Evolutionary conservation across 2,797 vertebrate species (phyloP).

Genomic region (Sparus aurata): DNA sequence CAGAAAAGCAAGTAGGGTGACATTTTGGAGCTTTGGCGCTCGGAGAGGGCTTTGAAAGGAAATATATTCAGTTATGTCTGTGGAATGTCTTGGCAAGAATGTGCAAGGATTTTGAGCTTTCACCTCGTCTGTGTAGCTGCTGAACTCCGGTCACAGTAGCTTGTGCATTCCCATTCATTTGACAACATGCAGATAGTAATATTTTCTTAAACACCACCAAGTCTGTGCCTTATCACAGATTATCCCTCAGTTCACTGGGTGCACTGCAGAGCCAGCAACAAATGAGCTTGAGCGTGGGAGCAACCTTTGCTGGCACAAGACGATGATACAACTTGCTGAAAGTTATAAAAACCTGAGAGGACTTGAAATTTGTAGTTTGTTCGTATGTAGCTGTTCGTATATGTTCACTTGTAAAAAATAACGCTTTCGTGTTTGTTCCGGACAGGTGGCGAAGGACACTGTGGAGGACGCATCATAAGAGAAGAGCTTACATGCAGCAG

Average conservation of each 20-base stretch:
- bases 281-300: background rate
- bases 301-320: background rate
- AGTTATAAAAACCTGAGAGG: background rate
- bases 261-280: slow-evolving; percentile 1
- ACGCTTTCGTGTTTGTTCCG: slow-evolving; percentile 22
- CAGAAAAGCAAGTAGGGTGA: slow-evolving; percentile 61
- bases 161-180: slow-evolving; percentile 43
- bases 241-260: background rate
- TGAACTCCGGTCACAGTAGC: slow-evolving; percentile 37
- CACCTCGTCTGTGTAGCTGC: slow-evolving; percentile 50
- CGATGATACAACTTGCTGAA: background rate
- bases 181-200: slow-evolving; percentile 32
- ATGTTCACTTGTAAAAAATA: slow-evolving; percentile 25
- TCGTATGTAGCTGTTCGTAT: too few relatives aligned
- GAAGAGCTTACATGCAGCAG: background rate
- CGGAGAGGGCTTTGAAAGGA: slow-evolving; percentile 61
- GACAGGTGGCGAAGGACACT: slow-evolving; percentile 25
- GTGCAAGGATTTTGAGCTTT: slow-evolving; percentile 57
- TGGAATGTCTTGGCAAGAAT: slow-evolving; percentile 70
- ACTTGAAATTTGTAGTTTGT: background rate
- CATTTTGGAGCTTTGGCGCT: slow-evolving; percentile 65
- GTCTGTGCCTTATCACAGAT: slow-evolving; percentile 36
- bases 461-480: slow-evolving; percentile 7
- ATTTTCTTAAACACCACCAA: slow-evolving; percentile 1
- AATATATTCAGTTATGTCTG: slow-evolving; percentile 70